A percentile compares a stretch with the other conserved stretches of the same genome.
Conservation (phyloP, 2,888 invertebrate species). For the Ochropleura plecta region DNA sequence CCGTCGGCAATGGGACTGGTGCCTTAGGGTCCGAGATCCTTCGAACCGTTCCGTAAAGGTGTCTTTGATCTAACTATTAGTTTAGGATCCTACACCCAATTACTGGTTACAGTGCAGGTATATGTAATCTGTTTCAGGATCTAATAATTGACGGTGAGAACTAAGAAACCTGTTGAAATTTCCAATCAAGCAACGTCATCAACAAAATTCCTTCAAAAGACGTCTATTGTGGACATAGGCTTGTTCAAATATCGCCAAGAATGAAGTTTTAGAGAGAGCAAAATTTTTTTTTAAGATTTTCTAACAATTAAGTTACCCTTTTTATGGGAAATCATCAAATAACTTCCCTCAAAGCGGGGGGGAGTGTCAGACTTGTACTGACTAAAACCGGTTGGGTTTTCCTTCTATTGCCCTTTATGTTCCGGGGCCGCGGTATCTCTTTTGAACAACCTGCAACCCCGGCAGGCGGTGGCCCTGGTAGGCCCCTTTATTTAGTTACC, state of each 20-base stretch:
- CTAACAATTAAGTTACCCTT: no score
- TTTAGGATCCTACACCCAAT: constrained; percentile 56
- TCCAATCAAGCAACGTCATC: neutral
- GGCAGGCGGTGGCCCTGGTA: no score
- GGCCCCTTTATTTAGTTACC: no score
- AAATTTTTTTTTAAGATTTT: no score
- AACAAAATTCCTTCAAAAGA: neutral
- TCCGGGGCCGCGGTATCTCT: no score
- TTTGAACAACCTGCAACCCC: no score
- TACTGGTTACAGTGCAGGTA: constrained; percentile 41
- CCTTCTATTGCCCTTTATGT: no score
- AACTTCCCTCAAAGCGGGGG: no score
- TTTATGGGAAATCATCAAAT: no score
- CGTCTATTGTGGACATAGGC: neutral
- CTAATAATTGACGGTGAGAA: constrained; percentile 21
- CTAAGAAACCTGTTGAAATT: neutral
- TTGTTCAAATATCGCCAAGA: neutral
- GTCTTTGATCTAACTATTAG: constrained; percentile 64
- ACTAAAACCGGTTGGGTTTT: no score
- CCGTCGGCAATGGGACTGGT: neutral
- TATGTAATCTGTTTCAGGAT: constrained; percentile 13
- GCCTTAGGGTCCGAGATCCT: constrained; percentile 2
- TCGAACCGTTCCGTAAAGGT: constrained; percentile 23
- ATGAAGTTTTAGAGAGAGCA: no score
- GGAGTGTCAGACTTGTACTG: no score